Conservation (phyloP, 2,797 vertebrate species). For the Peromyscus aztecus region DNA sequence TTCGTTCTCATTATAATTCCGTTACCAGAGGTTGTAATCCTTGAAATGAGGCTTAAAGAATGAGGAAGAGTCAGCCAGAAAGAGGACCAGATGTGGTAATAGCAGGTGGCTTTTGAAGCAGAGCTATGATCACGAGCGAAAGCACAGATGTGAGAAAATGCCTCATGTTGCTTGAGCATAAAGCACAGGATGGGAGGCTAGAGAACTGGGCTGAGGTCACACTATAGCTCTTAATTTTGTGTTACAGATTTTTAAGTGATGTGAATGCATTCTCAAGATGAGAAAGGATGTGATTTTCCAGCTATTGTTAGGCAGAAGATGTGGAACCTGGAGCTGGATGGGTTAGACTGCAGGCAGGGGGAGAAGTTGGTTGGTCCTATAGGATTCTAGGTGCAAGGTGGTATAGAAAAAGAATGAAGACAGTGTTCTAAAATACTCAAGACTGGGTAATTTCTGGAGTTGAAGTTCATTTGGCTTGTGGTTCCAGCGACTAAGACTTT, state of each 20-base stretch:
- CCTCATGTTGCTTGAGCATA: neutral
- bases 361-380: neutral
- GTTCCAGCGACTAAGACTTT: neutral
- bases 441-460: neutral
- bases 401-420: neutral
- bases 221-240: neutral
- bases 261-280: neutral
- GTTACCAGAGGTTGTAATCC: neutral
- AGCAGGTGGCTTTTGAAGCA: constrained; percentile 35
- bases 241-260: neutral
- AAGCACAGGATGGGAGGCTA: neutral
- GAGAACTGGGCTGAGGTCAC: neutral
- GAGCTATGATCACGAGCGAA: neutral
- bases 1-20: constrained; percentile 25
- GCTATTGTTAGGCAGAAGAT: neutral
- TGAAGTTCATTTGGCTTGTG: neutral
- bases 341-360: neutral
- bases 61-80: neutral
- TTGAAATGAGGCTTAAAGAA: constrained; percentile 47
- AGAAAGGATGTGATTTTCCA: neutral
- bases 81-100: constrained; percentile 9
- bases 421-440: neutral
- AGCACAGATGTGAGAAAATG: neutral
- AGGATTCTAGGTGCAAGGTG: neutral
- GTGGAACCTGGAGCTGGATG: neutral